These are phyloP conservation scores for Archips xylosteana DNA, from an alignment of 2,888 invertebrate genomes.

Conservation along the genomic window DNA sequence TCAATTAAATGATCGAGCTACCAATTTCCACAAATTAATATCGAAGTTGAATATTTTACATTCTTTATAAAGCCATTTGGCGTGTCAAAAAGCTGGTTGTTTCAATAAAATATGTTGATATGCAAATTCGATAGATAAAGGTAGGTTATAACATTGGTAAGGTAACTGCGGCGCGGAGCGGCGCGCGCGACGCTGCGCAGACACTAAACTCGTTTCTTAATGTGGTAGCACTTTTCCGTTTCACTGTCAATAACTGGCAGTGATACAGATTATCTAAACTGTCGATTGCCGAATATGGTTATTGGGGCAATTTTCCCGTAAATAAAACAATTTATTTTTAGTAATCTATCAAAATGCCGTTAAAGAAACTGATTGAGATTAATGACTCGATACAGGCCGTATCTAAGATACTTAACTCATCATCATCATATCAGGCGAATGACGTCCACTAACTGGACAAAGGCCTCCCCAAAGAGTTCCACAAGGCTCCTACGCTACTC, in stretches of 20 bases:
- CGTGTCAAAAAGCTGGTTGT: slow-evolving; percentile 64
- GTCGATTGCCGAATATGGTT: slow-evolving; percentile 46
- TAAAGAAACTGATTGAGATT: slow-evolving; percentile 6
- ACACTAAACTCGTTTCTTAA: slow-evolving; percentile 57
- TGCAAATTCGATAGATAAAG: slow-evolving; percentile 71
- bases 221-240: slow-evolving; percentile 53
- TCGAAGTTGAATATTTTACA: slow-evolving; percentile 57
- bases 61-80: slow-evolving; percentile 68
- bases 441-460: too few relatives aligned
- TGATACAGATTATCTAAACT: slow-evolving; percentile 58
- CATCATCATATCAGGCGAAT: too few relatives aligned
- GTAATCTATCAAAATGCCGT: slow-evolving; percentile 16
- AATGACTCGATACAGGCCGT: background rate
- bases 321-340: slow-evolving; percentile 23
- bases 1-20: slow-evolving; percentile 31
- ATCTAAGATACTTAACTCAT: too few relatives aligned
- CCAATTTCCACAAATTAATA: slow-evolving; percentile 39
- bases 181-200: slow-evolving; percentile 42
- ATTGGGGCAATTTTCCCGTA: slow-evolving; percentile 39
- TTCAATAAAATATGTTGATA: slow-evolving; percentile 67
- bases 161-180: slow-evolving; percentile 56
- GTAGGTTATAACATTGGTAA: slow-evolving; percentile 70
- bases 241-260: slow-evolving; percentile 57
- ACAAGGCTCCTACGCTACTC: too few relatives aligned
- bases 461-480: too few relatives aligned